Evolutionary conservation across 2,113 vertebrate genomes (phyloP).

Genomic region (Oenanthe oenanthe): DNA sequence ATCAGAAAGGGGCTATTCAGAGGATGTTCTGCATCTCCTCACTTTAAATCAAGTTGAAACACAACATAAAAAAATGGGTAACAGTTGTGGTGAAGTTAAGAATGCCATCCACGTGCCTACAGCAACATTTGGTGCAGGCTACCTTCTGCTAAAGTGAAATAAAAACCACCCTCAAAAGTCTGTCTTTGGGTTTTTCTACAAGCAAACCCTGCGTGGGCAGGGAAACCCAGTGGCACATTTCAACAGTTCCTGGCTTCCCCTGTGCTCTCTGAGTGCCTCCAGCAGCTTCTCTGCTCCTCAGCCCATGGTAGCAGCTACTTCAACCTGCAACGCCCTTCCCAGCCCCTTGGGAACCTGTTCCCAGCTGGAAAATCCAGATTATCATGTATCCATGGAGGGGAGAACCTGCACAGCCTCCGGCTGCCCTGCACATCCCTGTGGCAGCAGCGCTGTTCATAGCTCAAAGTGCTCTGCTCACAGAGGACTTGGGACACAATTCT

Average conservation of each 20-base stretch:
- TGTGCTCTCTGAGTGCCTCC: neutral
- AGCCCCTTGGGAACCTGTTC: neutral
- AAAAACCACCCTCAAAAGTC: neutral
- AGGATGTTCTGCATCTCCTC: neutral
- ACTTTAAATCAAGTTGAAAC: neutral
- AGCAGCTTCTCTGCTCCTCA: neutral
- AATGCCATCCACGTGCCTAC: neutral
- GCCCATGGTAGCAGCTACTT: neutral
- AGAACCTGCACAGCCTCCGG: neutral
- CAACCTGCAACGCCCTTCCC: neutral
- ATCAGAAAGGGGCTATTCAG: neutral
- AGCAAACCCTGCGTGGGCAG: neutral
- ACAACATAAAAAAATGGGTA: neutral
- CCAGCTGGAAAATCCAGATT: slow-evolving; percentile 45
- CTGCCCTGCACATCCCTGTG: neutral
- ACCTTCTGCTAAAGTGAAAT: neutral
- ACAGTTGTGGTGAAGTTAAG: neutral
- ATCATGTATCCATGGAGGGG: neutral
- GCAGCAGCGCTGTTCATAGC: neutral
- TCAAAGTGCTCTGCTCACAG: neutral
- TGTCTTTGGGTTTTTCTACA: neutral
- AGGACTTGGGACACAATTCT: neutral
- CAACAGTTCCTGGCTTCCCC: neutral
- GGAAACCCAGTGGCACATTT: neutral
- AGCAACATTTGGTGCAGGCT: neutral